phyloP scores from a whole-genome alignment of 2,888 invertebrate species.

The Acleris laterana region DNA sequence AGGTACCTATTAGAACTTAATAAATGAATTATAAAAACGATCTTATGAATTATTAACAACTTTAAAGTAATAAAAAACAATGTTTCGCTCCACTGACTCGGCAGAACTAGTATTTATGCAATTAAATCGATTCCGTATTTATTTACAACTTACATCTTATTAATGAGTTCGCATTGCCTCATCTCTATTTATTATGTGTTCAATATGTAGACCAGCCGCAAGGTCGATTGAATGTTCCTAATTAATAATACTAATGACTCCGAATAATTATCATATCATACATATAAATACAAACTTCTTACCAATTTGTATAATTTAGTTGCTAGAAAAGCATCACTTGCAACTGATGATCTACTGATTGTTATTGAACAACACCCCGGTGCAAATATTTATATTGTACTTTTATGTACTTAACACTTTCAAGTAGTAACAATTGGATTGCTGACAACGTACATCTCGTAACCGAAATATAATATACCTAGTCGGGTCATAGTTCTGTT shows the following conservation, averaged over 20 bases:
- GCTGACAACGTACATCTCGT: no score
- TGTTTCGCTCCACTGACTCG: constrained; percentile 20
- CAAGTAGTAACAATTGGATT: no score
- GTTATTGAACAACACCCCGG: no score
- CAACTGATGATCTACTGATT: neutral
- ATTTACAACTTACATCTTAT: constrained; percentile 16
- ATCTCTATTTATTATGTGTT: constrained; percentile 34
- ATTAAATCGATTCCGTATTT: constrained; percentile 28
- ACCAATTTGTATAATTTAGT: neutral
- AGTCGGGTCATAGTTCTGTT: no score
- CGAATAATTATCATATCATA: constrained; percentile 21
- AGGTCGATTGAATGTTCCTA: constrained; percentile 24
- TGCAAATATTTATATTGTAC: no score
- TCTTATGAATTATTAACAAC: constrained; percentile 26
- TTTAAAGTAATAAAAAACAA: constrained; percentile 15
- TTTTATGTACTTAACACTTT: no score
- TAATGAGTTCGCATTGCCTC: constrained; percentile 28
- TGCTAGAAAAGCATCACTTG: neutral
- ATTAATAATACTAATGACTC: constrained; percentile 32
- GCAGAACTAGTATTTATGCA: constrained; percentile 25
- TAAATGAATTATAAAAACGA: neutral
- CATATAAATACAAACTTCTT: constrained; percentile 21
- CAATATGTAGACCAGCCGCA: constrained; percentile 15
- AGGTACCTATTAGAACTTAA: neutral
- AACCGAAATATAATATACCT: no score